Conservation (phyloP, 2,888 invertebrate species). For the Ischnura elegans region DNA sequence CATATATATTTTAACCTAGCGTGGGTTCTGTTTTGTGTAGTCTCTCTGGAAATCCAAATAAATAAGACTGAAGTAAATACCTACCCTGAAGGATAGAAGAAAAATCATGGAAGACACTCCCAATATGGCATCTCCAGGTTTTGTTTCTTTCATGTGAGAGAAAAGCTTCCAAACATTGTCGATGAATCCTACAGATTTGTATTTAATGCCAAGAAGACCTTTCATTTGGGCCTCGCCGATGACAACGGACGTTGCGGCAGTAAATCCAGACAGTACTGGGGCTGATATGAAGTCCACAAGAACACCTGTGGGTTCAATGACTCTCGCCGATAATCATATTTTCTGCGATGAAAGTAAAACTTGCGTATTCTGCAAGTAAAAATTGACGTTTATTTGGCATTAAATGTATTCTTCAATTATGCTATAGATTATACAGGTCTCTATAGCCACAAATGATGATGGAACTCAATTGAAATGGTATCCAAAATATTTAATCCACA, state of each 20-base stretch:
- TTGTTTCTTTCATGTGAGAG: slow-evolving; percentile 36
- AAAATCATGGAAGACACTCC: slow-evolving; percentile 84
- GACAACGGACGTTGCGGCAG: slow-evolving; percentile 77
- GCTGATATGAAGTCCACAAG: slow-evolving; percentile 76
- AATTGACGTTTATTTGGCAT: no score
- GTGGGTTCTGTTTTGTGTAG: no score
- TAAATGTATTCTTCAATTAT: no score
- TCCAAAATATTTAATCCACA: no score
- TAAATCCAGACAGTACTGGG: slow-evolving; percentile 75
- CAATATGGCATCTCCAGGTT: slow-evolving; percentile 80
- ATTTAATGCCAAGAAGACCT: slow-evolving; percentile 72
- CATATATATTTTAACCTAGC: no score
- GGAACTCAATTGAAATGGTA: no score
- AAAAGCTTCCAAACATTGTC: slow-evolving; percentile 73
- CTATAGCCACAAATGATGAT: no score
- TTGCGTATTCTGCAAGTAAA: no score
- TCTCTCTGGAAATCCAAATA: slow-evolving; percentile 68
- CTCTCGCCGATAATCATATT: no score
- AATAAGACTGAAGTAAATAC: slow-evolving; percentile 72
- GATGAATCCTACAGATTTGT: slow-evolving; percentile 74
- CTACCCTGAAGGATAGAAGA: slow-evolving; percentile 85
- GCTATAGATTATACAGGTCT: no score
- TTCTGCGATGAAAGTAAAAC: no score
- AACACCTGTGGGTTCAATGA: slow-evolving; percentile 73
- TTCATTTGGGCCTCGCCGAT: slow-evolving; percentile 76